Conservation (phyloP, 2,113 vertebrate genomes). For the Bothrops jararaca region DNA sequence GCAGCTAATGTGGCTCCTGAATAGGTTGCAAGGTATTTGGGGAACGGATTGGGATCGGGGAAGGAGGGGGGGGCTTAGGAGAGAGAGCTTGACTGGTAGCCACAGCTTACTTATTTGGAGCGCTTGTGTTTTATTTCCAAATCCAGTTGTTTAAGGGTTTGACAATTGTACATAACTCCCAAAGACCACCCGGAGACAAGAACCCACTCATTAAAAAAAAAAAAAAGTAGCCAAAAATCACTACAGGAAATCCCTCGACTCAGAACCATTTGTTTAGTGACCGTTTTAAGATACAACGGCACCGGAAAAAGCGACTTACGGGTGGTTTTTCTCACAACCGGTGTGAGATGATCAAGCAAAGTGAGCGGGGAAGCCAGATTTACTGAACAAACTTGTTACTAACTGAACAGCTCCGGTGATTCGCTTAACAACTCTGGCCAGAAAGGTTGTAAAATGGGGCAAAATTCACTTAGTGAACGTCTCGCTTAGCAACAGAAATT, state of each 20-base stretch:
- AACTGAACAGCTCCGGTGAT: not conserved
- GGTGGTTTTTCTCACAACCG: not conserved
- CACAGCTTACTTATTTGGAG: not conserved
- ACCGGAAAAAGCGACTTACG: not conserved
- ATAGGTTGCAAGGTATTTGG: conserved; percentile 80
- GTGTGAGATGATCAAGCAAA: not conserved
- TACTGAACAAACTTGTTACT: not conserved
- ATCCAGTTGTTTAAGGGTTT: not conserved
- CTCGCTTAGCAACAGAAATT: not conserved
- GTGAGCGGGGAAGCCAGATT: not conserved
- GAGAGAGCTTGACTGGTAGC: not conserved
- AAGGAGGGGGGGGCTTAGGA: too few relatives aligned
- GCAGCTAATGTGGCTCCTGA: conserved; percentile 91
- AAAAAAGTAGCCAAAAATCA: not conserved
- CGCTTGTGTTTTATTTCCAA: not conserved
- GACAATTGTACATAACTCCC: not conserved
- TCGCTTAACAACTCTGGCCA: not conserved
- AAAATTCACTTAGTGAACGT: not conserved
- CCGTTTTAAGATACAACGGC: not conserved
- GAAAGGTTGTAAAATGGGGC: not conserved
- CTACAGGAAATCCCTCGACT: not conserved
- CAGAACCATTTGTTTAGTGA: not conserved
- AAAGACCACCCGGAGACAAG: not conserved
- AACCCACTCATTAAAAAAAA: not conserved
- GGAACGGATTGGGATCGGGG: rapidly evolving